These are phyloP conservation scores for Vulpes lagopus DNA, from an alignment of 2,113 vertebrate genomes.

Conservation along the genomic window DNA sequence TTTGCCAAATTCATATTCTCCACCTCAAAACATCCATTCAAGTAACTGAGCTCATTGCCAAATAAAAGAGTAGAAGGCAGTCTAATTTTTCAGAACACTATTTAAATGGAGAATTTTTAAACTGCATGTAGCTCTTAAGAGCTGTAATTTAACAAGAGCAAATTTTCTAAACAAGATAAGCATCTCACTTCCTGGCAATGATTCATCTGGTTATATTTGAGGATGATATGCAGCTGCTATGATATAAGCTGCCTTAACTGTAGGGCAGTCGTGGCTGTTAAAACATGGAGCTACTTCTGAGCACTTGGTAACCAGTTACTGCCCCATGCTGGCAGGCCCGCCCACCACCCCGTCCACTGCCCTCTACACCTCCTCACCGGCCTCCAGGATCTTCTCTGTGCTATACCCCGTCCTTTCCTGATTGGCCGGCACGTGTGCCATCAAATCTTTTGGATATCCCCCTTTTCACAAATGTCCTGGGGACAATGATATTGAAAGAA, in stretches of 20 bases:
- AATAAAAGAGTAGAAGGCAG: neutral
- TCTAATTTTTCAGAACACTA: neutral
- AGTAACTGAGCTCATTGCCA: neutral
- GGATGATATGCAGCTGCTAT: neutral
- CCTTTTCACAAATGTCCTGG: neutral
- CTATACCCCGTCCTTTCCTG: neutral
- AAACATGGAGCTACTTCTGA: neutral
- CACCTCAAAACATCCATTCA: neutral
- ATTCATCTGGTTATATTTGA: slow-evolving; percentile 66
- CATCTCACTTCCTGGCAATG: slow-evolving; percentile 72
- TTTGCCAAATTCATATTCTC: slow-evolving; percentile 21
- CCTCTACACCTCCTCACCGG: neutral
- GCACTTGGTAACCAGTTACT: neutral
- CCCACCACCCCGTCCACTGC: fast-evolving
- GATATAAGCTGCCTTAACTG: neutral
- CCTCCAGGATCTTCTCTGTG: too few relatives aligned
- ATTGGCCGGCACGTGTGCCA: neutral
- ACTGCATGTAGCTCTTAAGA: slow-evolving; percentile 55
- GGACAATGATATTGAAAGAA: neutral
- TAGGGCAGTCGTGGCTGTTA: neutral
- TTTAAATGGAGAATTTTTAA: slow-evolving; percentile 36
- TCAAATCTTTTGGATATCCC: neutral
- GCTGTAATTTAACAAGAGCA: slow-evolving; percentile 75
- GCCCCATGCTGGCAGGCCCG: too few relatives aligned
- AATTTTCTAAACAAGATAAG: slow-evolving; percentile 75